Evolutionary conservation across 2,797 vertebrate species (phyloP), one percentile per base, ranked within the genome.

Genomic region (Neosilurus hyrtlii): DNA sequence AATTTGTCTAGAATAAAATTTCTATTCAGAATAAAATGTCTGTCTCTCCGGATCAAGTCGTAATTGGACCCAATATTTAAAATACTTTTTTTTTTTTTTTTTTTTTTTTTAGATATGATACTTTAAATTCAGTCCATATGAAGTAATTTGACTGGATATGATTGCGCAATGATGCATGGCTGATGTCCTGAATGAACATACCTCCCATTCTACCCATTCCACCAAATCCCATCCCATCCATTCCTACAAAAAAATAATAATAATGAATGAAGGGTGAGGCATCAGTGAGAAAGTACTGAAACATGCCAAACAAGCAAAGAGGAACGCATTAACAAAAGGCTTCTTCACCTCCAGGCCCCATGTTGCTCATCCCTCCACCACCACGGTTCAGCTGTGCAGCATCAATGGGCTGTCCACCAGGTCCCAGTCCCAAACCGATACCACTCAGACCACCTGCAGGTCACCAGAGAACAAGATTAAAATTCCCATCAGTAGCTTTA

Each of bases 151-250:
- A 77, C 14, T 16, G 57, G 18, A 73, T 1, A 59, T 52, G 62
- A 30, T 15, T 35, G 73, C 82, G 80, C 12, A 70, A 49, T 49
- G 75, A 71, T 18, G 15, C 30, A 54, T 56, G 67, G 61, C 20
- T 73, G 79, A 83, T 86, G 81, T 49, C 83, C 24, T 20, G 18
- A 65, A 24, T 66, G 51, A 70, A 91, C 90, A 91, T 95, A 97
- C 97, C 97, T 94, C 96, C 97, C 95, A 98, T 97, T 89, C 97
- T 96, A 91, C 96, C 97, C 96, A 98, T 97, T 90, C 92, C 93
- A 90, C 96, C 95, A 91, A 96, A 98, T 89, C 96, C 95, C 95
- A 98, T 96, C 91, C 96, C 96, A 93, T 98, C 97, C 95, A 98
- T 97, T 91, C 96, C 97, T 99, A 91, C 84, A 93, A n/a, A 43